Evolutionary conservation across 2,888 invertebrate species (phyloP), one percentile per base, ranked within the genome.

Genomic region (Myopa tessellatipennis): DNA sequence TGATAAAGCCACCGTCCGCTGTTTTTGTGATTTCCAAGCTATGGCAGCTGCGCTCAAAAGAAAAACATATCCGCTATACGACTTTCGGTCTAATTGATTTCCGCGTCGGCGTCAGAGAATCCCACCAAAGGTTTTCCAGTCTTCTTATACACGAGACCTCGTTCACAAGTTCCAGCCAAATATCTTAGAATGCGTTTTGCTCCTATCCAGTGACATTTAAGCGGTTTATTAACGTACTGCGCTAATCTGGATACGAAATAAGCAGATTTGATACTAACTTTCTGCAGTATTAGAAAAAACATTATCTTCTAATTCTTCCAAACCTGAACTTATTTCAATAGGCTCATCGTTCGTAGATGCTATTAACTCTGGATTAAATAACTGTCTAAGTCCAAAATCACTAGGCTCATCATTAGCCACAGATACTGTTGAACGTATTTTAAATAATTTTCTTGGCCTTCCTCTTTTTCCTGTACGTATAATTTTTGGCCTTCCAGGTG

Each of bases 91-190:
- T 36, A 78, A 34, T 0, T 70, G 52, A 77, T 77, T 77, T 10
- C 74, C 75, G 26, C 75, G 63, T 80, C 80, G 16, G 77, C 73
- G 63, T 80, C 80, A 26, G 77, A 72, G 63, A 74, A 81, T 10
- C 79, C 80, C 34, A 75, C 40, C 50, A 80, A 52, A 12, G 71
- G 61, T 18, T 72, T 55, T 71, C 72, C 34, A 0, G 70, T 77
- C 50, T 63, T 61, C 12, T 45, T 70, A 55, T 61, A 65, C 55
- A 52, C 14, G 14, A 52, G 52, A 52, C 52, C 52, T 52, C 52
- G 52, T 52, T 52, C 52, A 52, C 10, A 52, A 52, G 52, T 52
- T 67, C 69, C 69, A 16, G 45, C 70, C 50, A 70, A 36, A 45
- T 70, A 38, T 70, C 70, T 16, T 18, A 70, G 18, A 45, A 70